Conservation (phyloP, 64 coral and sea anemone genomes). For the Montipora capricornis region DNA sequence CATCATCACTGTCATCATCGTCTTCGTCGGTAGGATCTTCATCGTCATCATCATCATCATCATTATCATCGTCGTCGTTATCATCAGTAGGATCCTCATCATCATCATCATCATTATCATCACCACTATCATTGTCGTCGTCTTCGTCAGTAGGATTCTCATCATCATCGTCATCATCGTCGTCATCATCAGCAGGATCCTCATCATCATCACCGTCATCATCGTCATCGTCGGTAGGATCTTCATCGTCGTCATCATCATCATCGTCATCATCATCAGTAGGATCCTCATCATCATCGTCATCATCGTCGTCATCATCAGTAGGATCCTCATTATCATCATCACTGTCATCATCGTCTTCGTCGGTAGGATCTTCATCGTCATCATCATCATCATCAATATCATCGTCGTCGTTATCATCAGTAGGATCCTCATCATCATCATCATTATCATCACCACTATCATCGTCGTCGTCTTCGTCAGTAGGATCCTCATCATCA, state of each 20-base stretch:
- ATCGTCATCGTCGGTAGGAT: no score
- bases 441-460: conserved; percentile 6
- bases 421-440: background rate
- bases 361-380: background rate
- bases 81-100: no score
- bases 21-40: no score
- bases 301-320: no score
- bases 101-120: background rate
- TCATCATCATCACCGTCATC: background rate
- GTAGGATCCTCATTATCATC: background rate
- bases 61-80: background rate
- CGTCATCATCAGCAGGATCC: no score
- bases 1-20: no score
- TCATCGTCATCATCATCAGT: background rate
- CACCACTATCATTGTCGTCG: background rate
- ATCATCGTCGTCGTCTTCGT: background rate
- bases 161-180: background rate
- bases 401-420: background rate
- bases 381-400: conserved; percentile 12
- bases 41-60: background rate
- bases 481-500: no score
- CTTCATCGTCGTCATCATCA: background rate
- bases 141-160: no score
- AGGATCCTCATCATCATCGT: no score
- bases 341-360: background rate